phyloP scores from a whole-genome alignment of 1,140 invertebrate genomes.

The Pentalonia nigronervosa region DNA sequence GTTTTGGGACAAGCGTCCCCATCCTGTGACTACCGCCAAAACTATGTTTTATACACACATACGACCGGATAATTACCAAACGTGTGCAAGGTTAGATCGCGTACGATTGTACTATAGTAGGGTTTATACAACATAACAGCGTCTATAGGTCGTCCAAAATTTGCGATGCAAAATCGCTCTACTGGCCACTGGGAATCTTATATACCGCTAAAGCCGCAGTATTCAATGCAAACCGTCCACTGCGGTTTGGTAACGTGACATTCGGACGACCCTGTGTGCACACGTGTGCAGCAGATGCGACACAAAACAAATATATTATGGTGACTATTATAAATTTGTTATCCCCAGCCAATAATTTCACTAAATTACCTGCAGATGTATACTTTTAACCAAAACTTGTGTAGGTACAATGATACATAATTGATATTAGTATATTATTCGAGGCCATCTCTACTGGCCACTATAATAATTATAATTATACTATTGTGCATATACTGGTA shows the following conservation, averaged over 20 bases:
- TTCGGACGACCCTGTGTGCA: too few relatives aligned
- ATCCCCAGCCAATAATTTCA: background rate
- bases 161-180: background rate
- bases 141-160: too few relatives aligned
- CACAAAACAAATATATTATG: too few relatives aligned
- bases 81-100: too few relatives aligned
- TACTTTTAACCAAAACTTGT: background rate
- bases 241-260: too few relatives aligned
- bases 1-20: conserved; percentile 64
- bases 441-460: background rate
- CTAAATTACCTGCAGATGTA: background rate
- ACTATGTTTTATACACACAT: background rate
- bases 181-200: background rate
- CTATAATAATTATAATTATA: background rate
- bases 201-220: too few relatives aligned
- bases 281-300: too few relatives aligned
- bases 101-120: too few relatives aligned
- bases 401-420: background rate
- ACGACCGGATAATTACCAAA: background rate
- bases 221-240: too few relatives aligned
- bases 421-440: background rate
- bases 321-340: background rate
- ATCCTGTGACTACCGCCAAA: conserved; percentile 65
- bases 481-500: background rate
- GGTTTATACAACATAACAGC: too few relatives aligned